A percentile compares a stretch with the other conserved stretches of the same genome.
Evolutionary conservation across 2,113 vertebrate genomes (phyloP).

Genomic region (Malurus alboscapulatus): DNA sequence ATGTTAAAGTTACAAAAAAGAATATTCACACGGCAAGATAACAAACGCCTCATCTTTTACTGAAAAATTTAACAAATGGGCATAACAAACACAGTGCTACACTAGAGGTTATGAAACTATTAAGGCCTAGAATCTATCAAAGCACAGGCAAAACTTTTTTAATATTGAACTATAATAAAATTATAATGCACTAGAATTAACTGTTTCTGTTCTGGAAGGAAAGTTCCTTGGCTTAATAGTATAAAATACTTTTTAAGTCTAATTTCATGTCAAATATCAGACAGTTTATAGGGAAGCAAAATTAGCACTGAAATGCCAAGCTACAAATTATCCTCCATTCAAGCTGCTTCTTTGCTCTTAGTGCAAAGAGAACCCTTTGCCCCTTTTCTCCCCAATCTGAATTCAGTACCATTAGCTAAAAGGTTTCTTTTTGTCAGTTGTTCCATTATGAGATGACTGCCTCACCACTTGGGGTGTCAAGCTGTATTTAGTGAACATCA

Average conservation of each 20-base stretch:
- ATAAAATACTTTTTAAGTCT: constrained; percentile 53
- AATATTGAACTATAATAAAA: constrained; percentile 33
- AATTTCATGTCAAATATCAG: constrained; percentile 48
- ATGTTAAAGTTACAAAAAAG: neutral
- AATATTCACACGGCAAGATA: neutral
- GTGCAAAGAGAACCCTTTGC: neutral
- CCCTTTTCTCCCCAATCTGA: neutral
- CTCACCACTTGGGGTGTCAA: neutral
- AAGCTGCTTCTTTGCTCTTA: neutral
- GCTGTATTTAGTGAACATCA: neutral
- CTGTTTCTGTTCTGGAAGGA: constrained; percentile 55
- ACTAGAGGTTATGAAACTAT: neutral
- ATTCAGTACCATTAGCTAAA: neutral
- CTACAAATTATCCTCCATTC: no score
- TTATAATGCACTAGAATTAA: constrained; percentile 57
- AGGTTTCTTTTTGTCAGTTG: neutral
- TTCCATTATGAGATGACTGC: neutral
- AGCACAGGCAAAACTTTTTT: constrained; percentile 12
- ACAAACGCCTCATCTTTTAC: neutral
- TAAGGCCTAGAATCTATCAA: constrained; percentile 16
- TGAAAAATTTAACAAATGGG: neutral
- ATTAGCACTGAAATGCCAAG: neutral
- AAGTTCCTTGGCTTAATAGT: constrained; percentile 41
- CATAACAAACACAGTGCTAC: neutral
- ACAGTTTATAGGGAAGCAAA: constrained; percentile 27